These are phyloP conservation scores for Eupleurogrammus muticus DNA, from an alignment of 2,797 vertebrate species.

Conservation along the genomic window DNA sequence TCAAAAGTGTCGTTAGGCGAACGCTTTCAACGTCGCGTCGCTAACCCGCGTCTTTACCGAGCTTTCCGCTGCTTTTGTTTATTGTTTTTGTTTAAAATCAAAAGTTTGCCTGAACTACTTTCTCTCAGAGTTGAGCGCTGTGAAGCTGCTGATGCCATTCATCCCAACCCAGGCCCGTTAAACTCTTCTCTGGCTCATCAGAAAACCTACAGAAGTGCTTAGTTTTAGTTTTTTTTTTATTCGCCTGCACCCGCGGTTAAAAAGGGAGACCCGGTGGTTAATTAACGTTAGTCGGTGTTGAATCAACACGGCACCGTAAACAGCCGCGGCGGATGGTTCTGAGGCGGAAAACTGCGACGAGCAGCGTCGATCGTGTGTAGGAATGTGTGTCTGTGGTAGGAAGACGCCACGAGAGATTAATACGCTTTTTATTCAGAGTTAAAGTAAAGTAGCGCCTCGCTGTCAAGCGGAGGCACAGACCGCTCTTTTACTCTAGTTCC, in stretches of 20 bases:
- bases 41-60: fast-evolving
- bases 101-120: conserved; percentile 1
- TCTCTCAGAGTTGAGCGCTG: background rate
- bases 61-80: background rate
- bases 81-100: background rate
- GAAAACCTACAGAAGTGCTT: background rate
- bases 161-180: conserved; percentile 18
- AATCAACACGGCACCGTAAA: background rate
- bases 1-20: background rate
- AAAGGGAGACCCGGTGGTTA: no score
- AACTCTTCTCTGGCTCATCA: background rate
- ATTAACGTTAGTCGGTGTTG: background rate
- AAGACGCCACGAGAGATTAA: background rate
- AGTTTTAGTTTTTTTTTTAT: background rate
- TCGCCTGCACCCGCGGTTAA: no score
- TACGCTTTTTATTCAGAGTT: background rate
- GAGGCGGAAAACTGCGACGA: background rate
- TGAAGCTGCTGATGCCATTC: background rate
- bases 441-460: background rate
- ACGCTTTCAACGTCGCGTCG: fast-evolving
- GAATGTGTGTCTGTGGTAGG: background rate
- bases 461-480: background rate
- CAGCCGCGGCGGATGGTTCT: background rate
- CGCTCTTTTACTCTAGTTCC: no score
- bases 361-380: background rate